Percentiles rank a stretch among this genome's conserved stretches.
phyloP scores from a whole-genome alignment of 2,113 vertebrate species.

The Protobothrops flavoviridis region DNA sequence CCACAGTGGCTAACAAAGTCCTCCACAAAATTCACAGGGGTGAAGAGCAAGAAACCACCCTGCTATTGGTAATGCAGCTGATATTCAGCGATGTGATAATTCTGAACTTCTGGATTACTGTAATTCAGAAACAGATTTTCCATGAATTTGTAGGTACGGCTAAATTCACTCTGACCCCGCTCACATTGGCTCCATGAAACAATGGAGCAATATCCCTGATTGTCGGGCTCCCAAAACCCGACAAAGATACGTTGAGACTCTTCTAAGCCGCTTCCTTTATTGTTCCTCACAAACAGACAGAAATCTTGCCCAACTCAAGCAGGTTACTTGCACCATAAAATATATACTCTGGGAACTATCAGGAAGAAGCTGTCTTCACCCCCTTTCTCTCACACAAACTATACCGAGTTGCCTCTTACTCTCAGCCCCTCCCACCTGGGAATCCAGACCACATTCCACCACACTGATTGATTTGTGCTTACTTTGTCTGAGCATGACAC shows the following conservation, averaged over 20 bases:
- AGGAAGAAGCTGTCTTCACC: not conserved
- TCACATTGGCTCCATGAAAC: not conserved
- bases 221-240: not conserved
- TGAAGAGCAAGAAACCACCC: not conserved
- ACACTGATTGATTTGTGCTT: conserved; percentile 41
- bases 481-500: conserved; percentile 94
- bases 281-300: not conserved
- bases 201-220: not conserved
- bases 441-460: not conserved
- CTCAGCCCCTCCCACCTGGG: not conserved
- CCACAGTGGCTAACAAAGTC: not conserved
- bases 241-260: not conserved
- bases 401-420: not conserved
- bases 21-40: no score
- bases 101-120: not conserved
- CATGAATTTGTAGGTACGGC: not conserved
- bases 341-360: not conserved
- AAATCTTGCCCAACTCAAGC: not conserved
- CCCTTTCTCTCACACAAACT: not conserved
- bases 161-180: not conserved
- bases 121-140: not conserved
- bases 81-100: not conserved
- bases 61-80: not conserved
- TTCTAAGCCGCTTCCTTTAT: not conserved
- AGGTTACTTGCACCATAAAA: not conserved